Evolutionary conservation across 2,888 invertebrate genomes (phyloP).

Genomic region (Drosophila paramelanica): DNA sequence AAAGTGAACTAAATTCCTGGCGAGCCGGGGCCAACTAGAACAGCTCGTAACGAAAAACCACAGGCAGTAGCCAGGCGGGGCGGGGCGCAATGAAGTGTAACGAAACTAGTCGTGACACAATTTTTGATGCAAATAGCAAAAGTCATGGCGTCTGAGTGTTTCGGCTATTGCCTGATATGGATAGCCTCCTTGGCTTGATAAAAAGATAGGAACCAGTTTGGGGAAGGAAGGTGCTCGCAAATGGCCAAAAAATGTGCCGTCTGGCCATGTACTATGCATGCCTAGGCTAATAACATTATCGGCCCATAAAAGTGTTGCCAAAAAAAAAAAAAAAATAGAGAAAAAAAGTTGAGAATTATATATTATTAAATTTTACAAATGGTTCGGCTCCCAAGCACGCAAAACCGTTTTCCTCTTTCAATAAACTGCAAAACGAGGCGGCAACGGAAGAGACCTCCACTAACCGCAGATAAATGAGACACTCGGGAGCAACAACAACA

Average conservation of each 20-base stretch:
- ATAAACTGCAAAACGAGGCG: conserved; percentile 58
- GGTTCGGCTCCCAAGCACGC: conserved; percentile 40
- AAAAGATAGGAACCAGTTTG: not conserved
- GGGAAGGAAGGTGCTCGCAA: not conserved
- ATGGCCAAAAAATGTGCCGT: conserved; percentile 11
- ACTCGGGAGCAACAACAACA: conserved; percentile 59
- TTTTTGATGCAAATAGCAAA: conserved; percentile 71
- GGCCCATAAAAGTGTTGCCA: conserved; percentile 57
- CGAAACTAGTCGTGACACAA: conserved; percentile 77
- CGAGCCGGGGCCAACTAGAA: conserved; percentile 39
- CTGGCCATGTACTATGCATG: conserved; percentile 23
- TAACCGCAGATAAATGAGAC: conserved; percentile 78
- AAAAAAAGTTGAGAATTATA: conserved; percentile 43
- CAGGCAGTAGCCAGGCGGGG: not conserved
- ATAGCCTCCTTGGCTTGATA: conserved; percentile 25
- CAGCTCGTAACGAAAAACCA: conserved; percentile 9
- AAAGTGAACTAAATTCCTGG: conserved; percentile 66
- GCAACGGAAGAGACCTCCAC: conserved; percentile 35
- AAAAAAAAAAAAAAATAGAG: conserved; percentile 4
- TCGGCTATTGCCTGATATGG: conserved; percentile 32
- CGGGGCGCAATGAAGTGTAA: conserved; percentile 47
- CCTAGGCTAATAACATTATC: conserved; percentile 73
- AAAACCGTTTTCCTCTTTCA: conserved; percentile 51
- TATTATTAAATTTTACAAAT: conserved; percentile 71
- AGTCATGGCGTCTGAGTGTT: conserved; percentile 69